Evolutionary conservation across 2,797 vertebrate genomes (phyloP), one percentile per base, ranked within the genome.

Genomic region (Enteromius viviparus): DNA sequence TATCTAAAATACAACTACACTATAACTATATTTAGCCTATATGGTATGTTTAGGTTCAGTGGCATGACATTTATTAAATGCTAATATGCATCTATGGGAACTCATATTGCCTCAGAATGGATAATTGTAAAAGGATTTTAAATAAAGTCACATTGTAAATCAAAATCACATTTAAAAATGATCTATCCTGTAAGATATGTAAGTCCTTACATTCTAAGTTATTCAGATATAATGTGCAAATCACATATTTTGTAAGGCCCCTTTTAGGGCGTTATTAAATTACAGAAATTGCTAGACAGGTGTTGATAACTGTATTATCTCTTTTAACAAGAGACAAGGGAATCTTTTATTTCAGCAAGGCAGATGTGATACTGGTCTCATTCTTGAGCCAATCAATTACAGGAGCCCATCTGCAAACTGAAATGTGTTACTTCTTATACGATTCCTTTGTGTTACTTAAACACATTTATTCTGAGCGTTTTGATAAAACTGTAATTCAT

Each of bases 311-410:
- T 78, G 11, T 55, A 78, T 83, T 77, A 85, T 74, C 21, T 51
- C 32, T 65, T 76, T 69, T 84, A 85, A 86, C 68, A 65, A 62
- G 75, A 87, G 72, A 53, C 60, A 2, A 47, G 80, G 82, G 66
- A 81, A 71, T 69, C 49, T 64, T 70, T 68, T 75, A 49, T 26
- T 26, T 65, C 15, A 40, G 47, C 34, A 40, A 49, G 80, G 51
- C 82, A 87, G 85, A 86, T 88, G 86, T 78, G 64, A 42, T 53
- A 12, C 40, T 53, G 76, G 15, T 83, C 65, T 72, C 78, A 76
- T 74, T 53, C 75, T 69, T 78, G 66, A 86, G 80, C 65, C 66
- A 62, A 49, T 80, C 64, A 83, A 88, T 89, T 81, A 76, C 86
- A 80, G 23, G 19, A 76, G 21, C 26, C 64, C 69, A 68, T 75